These are phyloP conservation scores for Halcyon chelicuti DNA, from an alignment of 2,797 vertebrate genomes.

Conservation along the genomic window DNA sequence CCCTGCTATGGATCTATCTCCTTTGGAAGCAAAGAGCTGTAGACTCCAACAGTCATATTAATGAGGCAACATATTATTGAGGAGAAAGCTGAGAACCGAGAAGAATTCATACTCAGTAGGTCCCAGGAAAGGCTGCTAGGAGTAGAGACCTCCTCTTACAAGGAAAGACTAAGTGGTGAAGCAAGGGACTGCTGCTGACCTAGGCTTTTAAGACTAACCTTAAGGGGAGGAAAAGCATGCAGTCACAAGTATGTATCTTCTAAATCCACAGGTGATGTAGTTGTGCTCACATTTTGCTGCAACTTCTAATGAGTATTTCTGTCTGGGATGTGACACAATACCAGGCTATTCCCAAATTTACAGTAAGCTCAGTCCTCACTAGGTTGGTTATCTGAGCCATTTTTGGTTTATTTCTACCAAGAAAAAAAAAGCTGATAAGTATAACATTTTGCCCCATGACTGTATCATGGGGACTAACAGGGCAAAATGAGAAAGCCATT, in stretches of 20 bases:
- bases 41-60: neutral
- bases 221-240: neutral
- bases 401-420: neutral
- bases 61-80: neutral
- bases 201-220: neutral
- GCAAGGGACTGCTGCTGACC: neutral
- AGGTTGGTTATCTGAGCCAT: neutral
- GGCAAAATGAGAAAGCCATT: neutral
- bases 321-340: neutral
- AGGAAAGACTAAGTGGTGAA: neutral
- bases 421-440: neutral
- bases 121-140: neutral
- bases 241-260: neutral
- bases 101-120: neutral
- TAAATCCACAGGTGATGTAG: neutral
- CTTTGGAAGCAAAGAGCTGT: neutral
- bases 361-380: neutral
- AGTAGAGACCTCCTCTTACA: neutral
- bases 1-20: neutral
- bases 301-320: neutral
- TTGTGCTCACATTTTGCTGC: neutral
- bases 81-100: neutral
- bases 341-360: neutral
- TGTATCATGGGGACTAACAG: neutral
- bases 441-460: neutral